phyloP scores from a whole-genome alignment of 2,113 vertebrate species.

The Pseudopodoces humilis region DNA sequence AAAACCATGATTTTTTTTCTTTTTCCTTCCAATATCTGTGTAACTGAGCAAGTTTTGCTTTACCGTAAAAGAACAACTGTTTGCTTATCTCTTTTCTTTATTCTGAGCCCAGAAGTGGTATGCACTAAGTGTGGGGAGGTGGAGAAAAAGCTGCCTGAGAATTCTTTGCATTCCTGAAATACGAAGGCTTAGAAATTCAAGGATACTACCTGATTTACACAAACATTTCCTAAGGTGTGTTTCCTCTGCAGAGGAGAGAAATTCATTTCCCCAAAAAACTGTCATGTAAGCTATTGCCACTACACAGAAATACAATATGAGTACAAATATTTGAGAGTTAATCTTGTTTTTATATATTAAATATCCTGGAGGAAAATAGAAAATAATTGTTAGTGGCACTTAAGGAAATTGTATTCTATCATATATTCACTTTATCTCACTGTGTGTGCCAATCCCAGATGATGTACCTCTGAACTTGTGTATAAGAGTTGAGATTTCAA shows the following conservation, averaged over 20 bases:
- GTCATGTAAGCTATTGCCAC: not conserved
- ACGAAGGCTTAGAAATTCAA: not conserved
- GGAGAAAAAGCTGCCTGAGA: not conserved
- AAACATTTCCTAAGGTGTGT: not conserved
- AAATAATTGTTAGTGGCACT: not conserved
- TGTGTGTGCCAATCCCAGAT: not conserved
- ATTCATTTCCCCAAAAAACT: not conserved
- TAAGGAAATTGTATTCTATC: not conserved
- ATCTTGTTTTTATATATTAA: not conserved
- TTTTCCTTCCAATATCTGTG: conserved; percentile 57
- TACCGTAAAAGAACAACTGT: not conserved
- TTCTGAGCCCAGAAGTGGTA: not conserved
- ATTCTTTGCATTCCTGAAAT: not conserved
- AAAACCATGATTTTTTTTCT: conserved; percentile 65
- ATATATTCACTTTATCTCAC: not conserved
- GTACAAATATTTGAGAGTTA: not conserved
- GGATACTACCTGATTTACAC: not conserved
- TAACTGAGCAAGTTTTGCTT: conserved; percentile 29
- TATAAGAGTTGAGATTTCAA: not conserved
- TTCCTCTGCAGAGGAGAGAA: not conserved
- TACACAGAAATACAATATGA: not conserved
- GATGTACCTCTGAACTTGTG: not conserved
- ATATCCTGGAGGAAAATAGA: not conserved
- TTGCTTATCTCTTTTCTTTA: not conserved
- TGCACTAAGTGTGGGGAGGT: not conserved